Evolutionary conservation across 2,888 invertebrate species (phyloP), one percentile per base, ranked within the genome.

Genomic region (Agrotis puta): DNA sequence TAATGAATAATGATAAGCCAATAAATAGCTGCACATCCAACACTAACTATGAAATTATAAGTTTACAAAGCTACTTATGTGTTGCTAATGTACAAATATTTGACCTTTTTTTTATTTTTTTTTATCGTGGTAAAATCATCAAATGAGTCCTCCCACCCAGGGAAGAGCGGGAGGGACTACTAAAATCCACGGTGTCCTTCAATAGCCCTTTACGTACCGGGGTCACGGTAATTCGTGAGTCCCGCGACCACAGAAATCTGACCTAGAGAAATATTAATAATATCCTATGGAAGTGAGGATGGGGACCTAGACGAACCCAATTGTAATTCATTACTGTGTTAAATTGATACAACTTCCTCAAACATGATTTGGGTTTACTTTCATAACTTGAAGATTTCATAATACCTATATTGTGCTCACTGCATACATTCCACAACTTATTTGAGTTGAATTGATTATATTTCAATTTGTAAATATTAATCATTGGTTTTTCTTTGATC

Each of bases 321-420:
- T 39, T 53, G 22, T 11, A 61, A 53, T 24, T 33, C 51, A 69
- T 58, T 70, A 22, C 58, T 33, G 22, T 51, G 22, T n/a, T 53
- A 27, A 69, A 67, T 67, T 68, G 20, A 48, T 48, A 24, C 20
- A 48, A 50, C 68, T 51, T 59, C 50, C 27, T 69, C 59, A 59
- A 69, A 69, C 43, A 45, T 50, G 39, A 43, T 43, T 16, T 18
- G 13, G 45, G 22, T 59, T 69, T 70, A 45, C 43, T 53, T 70
- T 59, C 22, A 33, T 51, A 70, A 51, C 43, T 53, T 39, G 14
- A 18, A 54, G 1, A 45, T 51, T 68, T 70, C 22, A 33, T 51
- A 20, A 57, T 16, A n/a, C 33, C 2, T 9, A 33, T 16, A 45
- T 27, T 45, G 18, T n/a, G 51, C 20, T 33, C 9, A 33, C 9